Base-by-base conservation (phyloP, 2,888 invertebrate genomes). In the Cephus sareptanus region DNA sequence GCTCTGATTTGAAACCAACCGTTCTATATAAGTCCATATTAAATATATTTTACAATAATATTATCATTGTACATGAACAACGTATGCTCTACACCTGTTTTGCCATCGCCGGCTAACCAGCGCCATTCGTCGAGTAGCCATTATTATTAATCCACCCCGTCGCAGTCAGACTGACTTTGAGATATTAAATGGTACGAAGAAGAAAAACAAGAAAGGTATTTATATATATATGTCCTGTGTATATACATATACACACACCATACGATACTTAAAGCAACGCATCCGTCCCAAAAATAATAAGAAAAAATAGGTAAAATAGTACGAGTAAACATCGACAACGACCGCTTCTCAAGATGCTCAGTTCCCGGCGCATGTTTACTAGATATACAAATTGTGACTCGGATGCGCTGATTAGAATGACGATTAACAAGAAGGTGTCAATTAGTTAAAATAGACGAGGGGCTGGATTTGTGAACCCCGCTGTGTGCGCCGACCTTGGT, bases 11-110 rank as follows among this genome's bases (percentile, higher is more conserved):
- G 85, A 89, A 89, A 90, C 85, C 85, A 89, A 86, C 83, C 85
- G 84, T 83, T 85, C 84, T 83, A 86, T 87, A 85, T 86, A 87
- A 90, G 88, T 89, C 88, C 90, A 89, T 89, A 89, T 90, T 90
- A 90, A 90, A 90, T 90, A 91, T 90, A 90, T 91, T 90, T 90
- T 91, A 91, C 90, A 90, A 90, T 89, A 90, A 90, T 90, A 89
- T 89, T 90, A 90, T 89, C 88, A 89, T 90, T 90, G 90, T 90
- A 90, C 89, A 90, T 89, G 88, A 90, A 91, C 90, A 90, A 90
- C 88, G 84, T 90, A 90, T 88, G 88, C 87, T 90, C 89, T 87
- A 89, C 87, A 89, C 86, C 89, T 86, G 79, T 81, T 83, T 85
- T 83, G 83, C 83, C 83, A 85, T 86, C 87, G 87, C 78, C 81